Conservation (phyloP, 1,140 invertebrate genomes). For the Pseudoatta argentina region DNA sequence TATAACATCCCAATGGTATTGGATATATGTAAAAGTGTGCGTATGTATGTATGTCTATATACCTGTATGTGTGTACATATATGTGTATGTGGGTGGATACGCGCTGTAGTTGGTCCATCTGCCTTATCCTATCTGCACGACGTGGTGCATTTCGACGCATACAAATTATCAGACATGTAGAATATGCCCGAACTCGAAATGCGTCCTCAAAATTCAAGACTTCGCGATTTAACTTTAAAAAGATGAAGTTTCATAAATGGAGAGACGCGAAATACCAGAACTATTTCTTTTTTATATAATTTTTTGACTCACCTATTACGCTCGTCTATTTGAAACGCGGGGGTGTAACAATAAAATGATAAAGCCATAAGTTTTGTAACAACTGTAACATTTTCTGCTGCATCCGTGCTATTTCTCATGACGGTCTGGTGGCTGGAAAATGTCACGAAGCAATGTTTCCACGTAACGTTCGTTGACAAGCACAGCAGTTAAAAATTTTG, state of each 20-base stretch:
- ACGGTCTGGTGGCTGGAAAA: slow-evolving; percentile 48
- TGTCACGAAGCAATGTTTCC: slow-evolving; percentile 56
- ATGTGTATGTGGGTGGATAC: not conserved
- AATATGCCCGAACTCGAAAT: not conserved
- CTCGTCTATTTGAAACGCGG: not conserved
- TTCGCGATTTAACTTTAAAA: not conserved
- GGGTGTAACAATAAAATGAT: slow-evolving; percentile 30
- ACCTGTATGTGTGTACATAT: not conserved
- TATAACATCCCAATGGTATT: slow-evolving; percentile 21
- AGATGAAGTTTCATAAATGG: not conserved
- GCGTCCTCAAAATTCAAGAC: not conserved
- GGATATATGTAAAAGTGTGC: not conserved
- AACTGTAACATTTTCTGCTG: slow-evolving; percentile 43
- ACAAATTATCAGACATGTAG: slow-evolving; percentile 42
- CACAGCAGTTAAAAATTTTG: slow-evolving; percentile 61
- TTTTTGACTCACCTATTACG: not conserved
- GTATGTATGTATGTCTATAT: not conserved
- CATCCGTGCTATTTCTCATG: slow-evolving; percentile 70
- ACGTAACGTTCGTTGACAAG: slow-evolving; percentile 57
- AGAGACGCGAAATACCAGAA: not conserved
- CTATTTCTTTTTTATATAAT: not conserved
- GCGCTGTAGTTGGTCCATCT: slow-evolving; percentile 13
- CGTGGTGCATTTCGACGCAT: slow-evolving; percentile 19
- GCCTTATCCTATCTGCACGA: slow-evolving; percentile 14
- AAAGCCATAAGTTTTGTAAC: slow-evolving; percentile 37